phyloP scores from a whole-genome alignment of 2,888 invertebrate genomes.

The Rhagonycha lutea region DNA sequence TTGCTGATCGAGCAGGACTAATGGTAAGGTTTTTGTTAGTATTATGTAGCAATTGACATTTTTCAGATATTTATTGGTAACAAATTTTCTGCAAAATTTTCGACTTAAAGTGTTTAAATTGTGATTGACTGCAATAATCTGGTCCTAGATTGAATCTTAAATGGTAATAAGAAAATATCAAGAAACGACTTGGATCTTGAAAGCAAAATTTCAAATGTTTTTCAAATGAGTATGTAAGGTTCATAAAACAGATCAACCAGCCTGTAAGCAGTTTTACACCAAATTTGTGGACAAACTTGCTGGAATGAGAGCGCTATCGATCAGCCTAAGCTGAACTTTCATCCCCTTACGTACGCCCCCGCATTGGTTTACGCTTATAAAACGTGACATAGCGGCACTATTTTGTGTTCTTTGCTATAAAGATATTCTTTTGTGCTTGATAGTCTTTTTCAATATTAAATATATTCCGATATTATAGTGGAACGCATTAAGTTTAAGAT shows the following conservation, averaged over 20 bases:
- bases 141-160: neutral
- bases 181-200: neutral
- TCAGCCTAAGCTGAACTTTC: slow-evolving; percentile 13
- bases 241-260: slow-evolving; percentile 5
- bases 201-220: neutral
- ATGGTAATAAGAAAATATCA: too few species aligned
- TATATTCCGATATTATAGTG: neutral
- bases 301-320: slow-evolving; percentile 12
- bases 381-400: slow-evolving; percentile 10
- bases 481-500: neutral
- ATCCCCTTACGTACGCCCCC: neutral
- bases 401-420: neutral
- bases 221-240: neutral
- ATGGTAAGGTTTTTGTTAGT: slow-evolving; percentile 63
- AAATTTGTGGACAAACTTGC: slow-evolving; percentile 16
- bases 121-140: neutral
- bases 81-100: neutral
- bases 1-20: slow-evolving; percentile 88
- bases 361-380: slow-evolving; percentile 10
- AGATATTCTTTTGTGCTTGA: neutral
- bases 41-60: neutral
- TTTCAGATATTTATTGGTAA: neutral
- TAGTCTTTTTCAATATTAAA: neutral
- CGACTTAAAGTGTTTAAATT: neutral
- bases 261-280: slow-evolving; percentile 11